Evolutionary conservation across 92 coral and sea anemone genomes (phyloP), one percentile per base, ranked within the genome.

Genomic region (Anthopleura xanthogrammica): DNA sequence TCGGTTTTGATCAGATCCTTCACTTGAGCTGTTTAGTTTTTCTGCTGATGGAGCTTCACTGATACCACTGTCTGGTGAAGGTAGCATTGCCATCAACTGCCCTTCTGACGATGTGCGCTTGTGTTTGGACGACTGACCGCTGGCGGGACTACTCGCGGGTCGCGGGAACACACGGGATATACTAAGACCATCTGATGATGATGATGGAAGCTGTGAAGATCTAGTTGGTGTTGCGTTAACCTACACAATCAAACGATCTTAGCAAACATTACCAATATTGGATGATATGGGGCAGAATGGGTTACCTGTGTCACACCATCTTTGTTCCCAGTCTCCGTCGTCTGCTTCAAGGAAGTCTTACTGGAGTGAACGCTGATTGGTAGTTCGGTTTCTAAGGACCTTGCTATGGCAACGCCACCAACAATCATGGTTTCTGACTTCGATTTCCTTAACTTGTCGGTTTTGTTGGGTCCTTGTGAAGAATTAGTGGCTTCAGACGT

Each of bases 401-500:
- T 90, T 77, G 92, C 93, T 50, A 96, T 87, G 87, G 98, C 97
- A 52, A 97, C 99, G n/a, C 99, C 98, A 62, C 96, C 97, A 20
- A 97, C 97, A 68, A 94, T 97, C 90, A 91, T 92, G 36, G 93
- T 92, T 84, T 97, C 99, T 22, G 99, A 87, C 58, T 83, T 90
- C 2, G 95, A 88, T 78, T 94, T 94, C 57, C 95, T 88, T 52
- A 93, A 80, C 50, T 90, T 90, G 66, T 90, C 93, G 62, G 88
- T 90, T 80, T 88, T 92, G 57, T 80, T 89, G 23, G 85, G 82
- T 64, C 88, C 85, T 85, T 88, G 91, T 4, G 91, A 22, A 60
- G 83, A 41, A 2, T 11, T 29, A 4, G 48, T 58, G 52, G 54
- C 66, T 42, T 13, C 60, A 5, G 56, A 78, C 52, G 58, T 12